Evolutionary conservation across 2,888 invertebrate genomes (phyloP).

Genomic region (Hylaea fasciaria): DNA sequence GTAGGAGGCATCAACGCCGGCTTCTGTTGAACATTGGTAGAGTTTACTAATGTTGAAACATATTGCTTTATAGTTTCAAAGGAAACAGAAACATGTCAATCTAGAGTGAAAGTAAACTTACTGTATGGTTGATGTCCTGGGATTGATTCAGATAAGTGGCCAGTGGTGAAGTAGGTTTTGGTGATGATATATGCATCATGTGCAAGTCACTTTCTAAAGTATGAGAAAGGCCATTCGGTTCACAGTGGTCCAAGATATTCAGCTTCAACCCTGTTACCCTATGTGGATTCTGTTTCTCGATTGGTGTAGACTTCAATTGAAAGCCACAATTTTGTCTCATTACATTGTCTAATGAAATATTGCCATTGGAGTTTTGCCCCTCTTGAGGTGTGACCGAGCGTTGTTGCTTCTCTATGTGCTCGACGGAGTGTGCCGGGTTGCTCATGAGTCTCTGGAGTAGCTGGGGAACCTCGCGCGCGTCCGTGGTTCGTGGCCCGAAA

Average conservation of each 20-base stretch:
- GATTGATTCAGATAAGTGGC: conserved; percentile 82
- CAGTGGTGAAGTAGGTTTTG: conserved; percentile 83
- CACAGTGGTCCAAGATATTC: conserved; percentile 61
- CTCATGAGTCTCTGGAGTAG: conserved; percentile 92
- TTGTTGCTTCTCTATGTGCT: conserved; percentile 95
- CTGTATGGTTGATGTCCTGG: conserved; percentile 70
- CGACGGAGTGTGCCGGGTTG: conserved; percentile 92
- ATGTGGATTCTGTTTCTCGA: conserved; percentile 73
- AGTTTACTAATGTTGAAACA: too few species aligned
- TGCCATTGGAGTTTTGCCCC: conserved; percentile 68
- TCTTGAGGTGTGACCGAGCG: conserved; percentile 90
- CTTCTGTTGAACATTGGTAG: conserved; percentile 70
- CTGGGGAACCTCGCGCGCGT: conserved; percentile 85
- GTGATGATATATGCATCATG: conserved; percentile 83
- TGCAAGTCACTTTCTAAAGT: conserved; percentile 79
- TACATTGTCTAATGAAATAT: conserved; percentile 53
- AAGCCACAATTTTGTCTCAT: conserved; percentile 65
- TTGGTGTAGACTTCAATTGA: conserved; percentile 73
- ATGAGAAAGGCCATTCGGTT: conserved; percentile 71
- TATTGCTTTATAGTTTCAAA: too few species aligned
- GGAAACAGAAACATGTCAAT: not conserved
- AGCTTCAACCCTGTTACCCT: conserved; percentile 67
- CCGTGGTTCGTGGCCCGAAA: conserved; percentile 77
- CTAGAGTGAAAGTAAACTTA: conserved; percentile 56
- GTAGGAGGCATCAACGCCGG: conserved; percentile 94